Evolutionary conservation across 2,888 invertebrate genomes (phyloP).

Genomic region (Campoplex nolae): DNA sequence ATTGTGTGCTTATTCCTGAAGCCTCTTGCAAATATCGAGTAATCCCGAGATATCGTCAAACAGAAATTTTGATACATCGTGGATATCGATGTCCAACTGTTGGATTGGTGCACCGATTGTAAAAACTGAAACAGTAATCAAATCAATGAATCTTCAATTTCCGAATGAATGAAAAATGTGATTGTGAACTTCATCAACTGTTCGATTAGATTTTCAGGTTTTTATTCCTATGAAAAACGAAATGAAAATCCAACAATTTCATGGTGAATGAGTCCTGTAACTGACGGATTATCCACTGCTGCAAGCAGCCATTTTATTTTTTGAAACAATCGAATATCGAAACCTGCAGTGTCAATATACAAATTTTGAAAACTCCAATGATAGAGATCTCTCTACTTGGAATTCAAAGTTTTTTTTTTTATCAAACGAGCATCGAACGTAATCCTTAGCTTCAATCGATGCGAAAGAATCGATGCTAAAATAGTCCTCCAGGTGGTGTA

Average conservation of each 20-base stretch:
- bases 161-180: neutral
- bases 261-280: neutral
- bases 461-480: neutral
- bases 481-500: neutral
- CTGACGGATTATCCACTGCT: neutral
- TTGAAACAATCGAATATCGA: neutral
- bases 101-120: constrained; percentile 8
- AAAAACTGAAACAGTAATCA: constrained; percentile 19
- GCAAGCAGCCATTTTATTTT: neutral
- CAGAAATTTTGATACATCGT: constrained; percentile 46
- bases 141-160: neutral
- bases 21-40: constrained; percentile 55
- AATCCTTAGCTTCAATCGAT: too few species aligned
- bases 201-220: neutral
- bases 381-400: too few species aligned
- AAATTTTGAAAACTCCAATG: too few species aligned
- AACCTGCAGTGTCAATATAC: too few species aligned
- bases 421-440: too few species aligned
- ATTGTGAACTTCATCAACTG: neutral
- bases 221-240: neutral
- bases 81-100: neutral
- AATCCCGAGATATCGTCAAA: constrained; percentile 57
- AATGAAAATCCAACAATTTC: neutral
- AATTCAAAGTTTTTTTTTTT: too few species aligned
- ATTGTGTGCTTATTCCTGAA: constrained; percentile 51